Base-by-base conservation (phyloP, 2,888 invertebrate genomes). In the Diplazon laetatorius region DNA sequence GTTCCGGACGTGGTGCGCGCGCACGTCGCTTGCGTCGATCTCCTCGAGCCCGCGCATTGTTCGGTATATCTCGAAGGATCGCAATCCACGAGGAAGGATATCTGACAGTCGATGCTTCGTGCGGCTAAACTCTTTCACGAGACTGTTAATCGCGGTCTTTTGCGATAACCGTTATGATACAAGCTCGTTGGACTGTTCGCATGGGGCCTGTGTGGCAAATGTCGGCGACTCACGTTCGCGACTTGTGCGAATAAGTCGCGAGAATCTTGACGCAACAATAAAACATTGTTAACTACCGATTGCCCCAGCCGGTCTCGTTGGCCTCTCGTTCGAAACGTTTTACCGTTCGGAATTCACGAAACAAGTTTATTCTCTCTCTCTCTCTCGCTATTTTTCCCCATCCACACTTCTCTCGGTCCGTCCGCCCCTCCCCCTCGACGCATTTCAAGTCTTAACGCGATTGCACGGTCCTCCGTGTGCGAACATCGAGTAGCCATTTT, bases 261-360 rank as follows among this genome's bases (percentile, higher is more conserved):
- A 78, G 65, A 66, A 71, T 76, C 86, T 83, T 88, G 87, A 89
- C 86, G 88, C 86, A 90, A 90, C 89, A 90, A 90, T 89, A 89
- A 90, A 89, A 90, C 89, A 90, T 90, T 90, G 89, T 90, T 89
- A 87, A 88, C 86, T 85, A n/a, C 83, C 88, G 88, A 89, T 89
- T 89, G 87, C 85, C 86, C 87, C 85, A 87, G n/a, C n/a, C 87
- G 86, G 87, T 85, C 77, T 73, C 73, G 52, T 66, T 82, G 83
- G 86, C 84, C 85, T 85, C 75, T 71, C 78, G 69, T 2, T 4
- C 2, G 69, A 48, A 82, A 83, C 86, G 83, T 86, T 87, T n/a
- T 85, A 81, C 85, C 84, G 84, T 63, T 86, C n/a, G 86, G 86
- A 86, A 86, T 86, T 85, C 82, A n/a, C n/a, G n/a, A n/a, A n/a